Evolutionary conservation across 2,888 invertebrate genomes (phyloP).

Genomic region (Dasypogon diadema): DNA sequence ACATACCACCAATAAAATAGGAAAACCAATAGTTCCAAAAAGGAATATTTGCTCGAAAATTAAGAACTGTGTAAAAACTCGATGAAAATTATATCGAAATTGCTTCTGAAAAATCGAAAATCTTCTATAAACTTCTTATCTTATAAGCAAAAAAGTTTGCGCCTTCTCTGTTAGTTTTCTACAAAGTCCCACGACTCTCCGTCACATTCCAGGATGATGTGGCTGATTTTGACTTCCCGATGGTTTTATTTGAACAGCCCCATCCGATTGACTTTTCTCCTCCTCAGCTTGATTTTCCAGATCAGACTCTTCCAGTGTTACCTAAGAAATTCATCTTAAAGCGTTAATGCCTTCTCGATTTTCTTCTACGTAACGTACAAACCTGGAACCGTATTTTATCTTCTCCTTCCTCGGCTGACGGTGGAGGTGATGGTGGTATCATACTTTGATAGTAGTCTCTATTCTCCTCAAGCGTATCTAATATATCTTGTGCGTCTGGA

Average conservation of each 20-base stretch:
- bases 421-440: constrained; percentile 94
- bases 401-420: constrained; percentile 74
- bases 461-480: constrained; percentile 98
- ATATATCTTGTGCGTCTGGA: constrained; percentile 97
- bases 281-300: constrained; percentile 73
- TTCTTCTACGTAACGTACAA: constrained; percentile 60
- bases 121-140: constrained; percentile 70
- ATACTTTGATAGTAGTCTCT: constrained; percentile 96
- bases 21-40: neutral
- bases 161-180: constrained; percentile 91
- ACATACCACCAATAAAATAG: constrained; percentile 11
- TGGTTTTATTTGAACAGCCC: constrained; percentile 64
- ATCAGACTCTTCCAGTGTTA: constrained; percentile 84
- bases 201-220: constrained; percentile 85
- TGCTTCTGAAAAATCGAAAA: constrained; percentile 1
- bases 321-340: constrained; percentile 68
- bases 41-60: neutral
- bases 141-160: constrained; percentile 90
- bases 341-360: neutral
- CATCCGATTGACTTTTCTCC: constrained; percentile 72
- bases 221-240: constrained; percentile 71
- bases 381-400: constrained; percentile 82
- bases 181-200: constrained; percentile 91
- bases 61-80: constrained; percentile 9
- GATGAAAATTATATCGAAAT: constrained; percentile 2